Evolutionary conservation across 2,113 vertebrate species (phyloP).

Genomic region (Halichoeres trimaculatus): DNA sequence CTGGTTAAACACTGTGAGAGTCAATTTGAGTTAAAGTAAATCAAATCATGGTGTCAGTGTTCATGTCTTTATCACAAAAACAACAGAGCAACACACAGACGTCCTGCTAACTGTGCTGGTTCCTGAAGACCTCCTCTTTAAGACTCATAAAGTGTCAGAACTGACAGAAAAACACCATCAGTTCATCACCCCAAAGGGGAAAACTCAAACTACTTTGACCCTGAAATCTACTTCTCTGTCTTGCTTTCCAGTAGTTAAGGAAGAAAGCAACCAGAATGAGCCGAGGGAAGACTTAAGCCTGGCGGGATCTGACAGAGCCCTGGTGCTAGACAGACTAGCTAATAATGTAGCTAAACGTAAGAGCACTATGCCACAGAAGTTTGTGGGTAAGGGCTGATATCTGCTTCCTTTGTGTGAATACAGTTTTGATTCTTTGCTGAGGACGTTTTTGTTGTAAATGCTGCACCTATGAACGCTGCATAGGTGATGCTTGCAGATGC

Average conservation of each 20-base stretch:
- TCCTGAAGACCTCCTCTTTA: not conserved
- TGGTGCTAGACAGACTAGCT: slow-evolving; percentile 99
- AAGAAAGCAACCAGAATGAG: slow-evolving; percentile 97
- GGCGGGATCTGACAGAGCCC: slow-evolving; percentile 94
- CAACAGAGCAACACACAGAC: not conserved
- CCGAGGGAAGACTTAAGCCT: slow-evolving; percentile 98
- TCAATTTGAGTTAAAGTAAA: not conserved
- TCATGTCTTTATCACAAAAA: slow-evolving; percentile 6
- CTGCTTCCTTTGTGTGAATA: slow-evolving; percentile 86
- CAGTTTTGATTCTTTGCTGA: slow-evolving; percentile 31
- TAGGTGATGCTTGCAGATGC: slow-evolving; percentile 20
- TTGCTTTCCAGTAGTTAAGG: slow-evolving; percentile 98
- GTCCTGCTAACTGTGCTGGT: not conserved
- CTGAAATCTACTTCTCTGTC: slow-evolving; percentile 87
- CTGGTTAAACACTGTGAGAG: slow-evolving; percentile 7
- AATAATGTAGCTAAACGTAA: slow-evolving; percentile 99
- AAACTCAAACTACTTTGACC: slow-evolving; percentile 70
- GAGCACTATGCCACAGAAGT: slow-evolving; percentile 99
- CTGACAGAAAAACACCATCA: slow-evolving; percentile 4
- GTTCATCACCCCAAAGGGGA: slow-evolving; percentile 45
- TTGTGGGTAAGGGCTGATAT: slow-evolving; percentile 98
- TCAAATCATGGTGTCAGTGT: not conserved
- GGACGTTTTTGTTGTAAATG: slow-evolving; percentile 10
- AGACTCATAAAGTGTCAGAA: slow-evolving; percentile 26
- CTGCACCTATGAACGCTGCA: slow-evolving; percentile 9